These are phyloP conservation scores for Drosophila subsilvestris DNA, from an alignment of 2,888 invertebrate genomes.

Conservation along the genomic window DNA sequence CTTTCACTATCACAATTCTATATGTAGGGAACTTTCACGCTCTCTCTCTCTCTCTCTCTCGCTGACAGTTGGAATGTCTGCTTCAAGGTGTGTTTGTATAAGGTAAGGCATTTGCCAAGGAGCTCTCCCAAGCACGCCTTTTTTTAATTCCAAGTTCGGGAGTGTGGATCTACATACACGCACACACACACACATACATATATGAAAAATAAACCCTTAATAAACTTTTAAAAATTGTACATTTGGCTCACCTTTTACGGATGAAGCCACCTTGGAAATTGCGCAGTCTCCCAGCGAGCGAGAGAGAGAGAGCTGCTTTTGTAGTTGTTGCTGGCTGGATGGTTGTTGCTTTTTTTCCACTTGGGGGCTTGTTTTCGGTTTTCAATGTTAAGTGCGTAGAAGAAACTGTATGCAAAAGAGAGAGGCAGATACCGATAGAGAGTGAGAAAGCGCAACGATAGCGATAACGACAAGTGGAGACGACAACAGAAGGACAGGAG, in stretches of 20 bases:
- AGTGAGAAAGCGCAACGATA: slow-evolving; percentile 49
- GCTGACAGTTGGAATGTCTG: background rate
- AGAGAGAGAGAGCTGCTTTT: slow-evolving; percentile 30
- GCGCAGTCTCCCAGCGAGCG: slow-evolving; percentile 59
- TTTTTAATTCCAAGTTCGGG: background rate
- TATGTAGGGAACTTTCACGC: slow-evolving; percentile 32
- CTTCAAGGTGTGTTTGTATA: background rate
- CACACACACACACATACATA: no score
- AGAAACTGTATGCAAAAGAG: slow-evolving; percentile 35
- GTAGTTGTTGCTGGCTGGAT: slow-evolving; percentile 29
- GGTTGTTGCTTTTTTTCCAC: slow-evolving; percentile 65
- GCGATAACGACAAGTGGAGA: slow-evolving; percentile 31
- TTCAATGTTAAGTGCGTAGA: slow-evolving; percentile 74
- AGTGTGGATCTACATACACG: no score
- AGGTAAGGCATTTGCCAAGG: background rate
- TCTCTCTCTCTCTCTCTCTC: slow-evolving; percentile 9
- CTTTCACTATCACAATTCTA: slow-evolving; percentile 68
- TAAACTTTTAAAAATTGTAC: background rate
- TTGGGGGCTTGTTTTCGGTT: slow-evolving; percentile 78
- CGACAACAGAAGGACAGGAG: slow-evolving; percentile 15
- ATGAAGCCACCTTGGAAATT: background rate
- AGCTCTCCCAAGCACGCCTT: no score
- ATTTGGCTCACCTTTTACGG: background rate
- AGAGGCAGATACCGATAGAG: slow-evolving; percentile 10
- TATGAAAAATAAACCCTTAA: no score